Evolutionary conservation across 2,888 invertebrate genomes (phyloP).

Genomic region (Ophion obscuratus): DNA sequence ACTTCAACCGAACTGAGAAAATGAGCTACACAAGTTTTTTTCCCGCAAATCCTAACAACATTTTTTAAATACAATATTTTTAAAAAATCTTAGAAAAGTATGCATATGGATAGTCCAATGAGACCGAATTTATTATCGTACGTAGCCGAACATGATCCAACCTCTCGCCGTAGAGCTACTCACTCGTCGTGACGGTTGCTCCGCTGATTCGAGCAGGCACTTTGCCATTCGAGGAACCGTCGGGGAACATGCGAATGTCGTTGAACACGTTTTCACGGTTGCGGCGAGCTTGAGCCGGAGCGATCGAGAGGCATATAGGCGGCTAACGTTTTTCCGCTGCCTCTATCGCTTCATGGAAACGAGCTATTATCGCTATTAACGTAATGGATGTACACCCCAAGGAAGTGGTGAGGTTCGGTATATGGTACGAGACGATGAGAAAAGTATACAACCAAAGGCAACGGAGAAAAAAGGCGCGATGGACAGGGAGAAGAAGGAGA

Average conservation of each 20-base stretch:
- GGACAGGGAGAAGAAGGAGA: constrained; percentile 17
- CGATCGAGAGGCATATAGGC: constrained; percentile 37
- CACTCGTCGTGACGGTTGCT: constrained; percentile 22
- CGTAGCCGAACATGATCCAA: constrained; percentile 9
- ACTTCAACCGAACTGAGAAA: too few relatives aligned
- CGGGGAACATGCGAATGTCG: constrained; percentile 27
- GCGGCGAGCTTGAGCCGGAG: constrained; percentile 15
- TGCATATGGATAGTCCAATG: neutral
- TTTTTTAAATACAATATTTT: too few relatives aligned
- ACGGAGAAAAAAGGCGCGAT: constrained; percentile 11
- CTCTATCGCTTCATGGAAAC: constrained; percentile 72
- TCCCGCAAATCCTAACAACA: too few relatives aligned
- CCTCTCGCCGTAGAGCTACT: constrained; percentile 14
- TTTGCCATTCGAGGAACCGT: constrained; percentile 65
- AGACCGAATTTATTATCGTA: neutral
- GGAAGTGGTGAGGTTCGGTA: constrained; percentile 58
- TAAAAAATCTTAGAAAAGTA: too few relatives aligned
- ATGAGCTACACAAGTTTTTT: too few relatives aligned
- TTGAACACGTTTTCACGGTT: constrained; percentile 36
- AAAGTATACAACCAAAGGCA: constrained; percentile 21
- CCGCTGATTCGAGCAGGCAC: constrained; percentile 25
- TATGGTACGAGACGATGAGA: constrained; percentile 38
- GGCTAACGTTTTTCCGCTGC: constrained; percentile 64
- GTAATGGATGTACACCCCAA: constrained; percentile 73
- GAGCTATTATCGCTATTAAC: constrained; percentile 79